These are phyloP conservation scores for Drosophila navojoa DNA, from an alignment of 1,140 invertebrate genomes.

Conservation along the genomic window DNA sequence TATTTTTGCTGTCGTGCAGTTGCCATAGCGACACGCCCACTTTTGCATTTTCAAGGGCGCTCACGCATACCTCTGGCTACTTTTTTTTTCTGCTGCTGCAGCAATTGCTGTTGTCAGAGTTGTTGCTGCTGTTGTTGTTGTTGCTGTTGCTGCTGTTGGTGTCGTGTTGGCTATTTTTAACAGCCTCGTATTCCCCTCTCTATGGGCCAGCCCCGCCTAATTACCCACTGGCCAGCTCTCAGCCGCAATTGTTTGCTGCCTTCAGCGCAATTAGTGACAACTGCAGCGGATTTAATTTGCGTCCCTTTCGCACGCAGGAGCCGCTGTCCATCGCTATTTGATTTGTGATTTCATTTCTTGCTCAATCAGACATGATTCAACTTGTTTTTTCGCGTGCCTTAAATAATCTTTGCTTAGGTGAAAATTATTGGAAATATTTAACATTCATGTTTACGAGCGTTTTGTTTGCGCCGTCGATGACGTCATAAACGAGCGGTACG, in stretches of 20 bases:
- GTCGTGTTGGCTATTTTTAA: conserved; percentile 35
- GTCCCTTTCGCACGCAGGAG: not conserved
- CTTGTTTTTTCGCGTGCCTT: not conserved
- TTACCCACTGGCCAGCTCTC: conserved; percentile 21
- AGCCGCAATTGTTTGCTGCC: conserved; percentile 4
- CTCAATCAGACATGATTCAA: conserved; percentile 7
- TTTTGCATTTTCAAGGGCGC: conserved; percentile 67
- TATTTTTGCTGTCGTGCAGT: conserved; percentile 31
- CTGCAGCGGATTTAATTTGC: not conserved
- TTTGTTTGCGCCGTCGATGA: conserved; percentile 54
- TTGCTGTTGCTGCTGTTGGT: conserved; percentile 27
- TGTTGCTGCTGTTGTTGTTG: conserved; percentile 16
- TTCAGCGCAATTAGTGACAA: conserved; percentile 31
- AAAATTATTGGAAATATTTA: conserved; percentile 19
- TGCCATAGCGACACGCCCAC: conserved; percentile 72
- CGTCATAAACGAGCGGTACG: conserved; percentile 52
- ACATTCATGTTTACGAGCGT: conserved; percentile 25
- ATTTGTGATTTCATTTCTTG: not conserved
- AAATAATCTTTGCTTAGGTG: not conserved
- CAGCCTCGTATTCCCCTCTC: not conserved
- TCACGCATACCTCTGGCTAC: conserved; percentile 27
- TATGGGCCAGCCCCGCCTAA: conserved; percentile 22
- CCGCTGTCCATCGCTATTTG: not conserved
- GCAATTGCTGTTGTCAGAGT: conserved; percentile 23
- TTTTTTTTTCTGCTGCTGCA: conserved; percentile 26